Evolutionary conservation across 2,113 vertebrate genomes (phyloP).

Genomic region (Lophius piscatorius): DNA sequence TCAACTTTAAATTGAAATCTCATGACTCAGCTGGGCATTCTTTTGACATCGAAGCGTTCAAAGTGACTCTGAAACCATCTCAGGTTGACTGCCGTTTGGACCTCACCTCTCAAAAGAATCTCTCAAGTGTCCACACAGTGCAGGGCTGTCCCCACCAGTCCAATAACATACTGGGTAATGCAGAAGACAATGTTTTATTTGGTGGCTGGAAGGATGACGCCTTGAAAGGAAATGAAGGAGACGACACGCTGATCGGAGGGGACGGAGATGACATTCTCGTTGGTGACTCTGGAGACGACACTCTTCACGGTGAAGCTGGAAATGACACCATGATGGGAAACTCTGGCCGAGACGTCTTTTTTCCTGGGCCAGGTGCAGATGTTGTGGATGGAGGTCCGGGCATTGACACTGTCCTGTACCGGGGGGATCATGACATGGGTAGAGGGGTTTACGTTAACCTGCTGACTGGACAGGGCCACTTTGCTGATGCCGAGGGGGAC

Average conservation of each 20-base stretch:
- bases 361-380: constrained; percentile 63
- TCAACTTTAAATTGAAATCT: constrained; percentile 39
- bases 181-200: constrained; percentile 39
- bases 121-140: constrained; percentile 55
- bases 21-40: background rate
- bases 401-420: no score
- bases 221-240: constrained; percentile 56
- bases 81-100: constrained; percentile 48
- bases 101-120: constrained; percentile 40
- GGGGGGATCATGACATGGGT: no score
- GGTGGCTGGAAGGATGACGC: constrained; percentile 49
- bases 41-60: constrained; percentile 49
- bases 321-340: constrained; percentile 57
- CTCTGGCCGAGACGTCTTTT: constrained; percentile 48
- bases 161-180: constrained; percentile 53
- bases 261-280: constrained; percentile 52
- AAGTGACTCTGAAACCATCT: constrained; percentile 44
- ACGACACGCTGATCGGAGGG: constrained; percentile 59
- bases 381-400: constrained; percentile 1
- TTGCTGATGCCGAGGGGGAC: no score
- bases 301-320: constrained; percentile 60
- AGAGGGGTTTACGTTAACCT: no score
- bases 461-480: no score
- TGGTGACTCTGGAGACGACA: constrained; percentile 58
- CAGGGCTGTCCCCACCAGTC: constrained; percentile 52